phyloP scores from a whole-genome alignment of 2,888 invertebrate genomes.

The Augochlorella aurata region DNA sequence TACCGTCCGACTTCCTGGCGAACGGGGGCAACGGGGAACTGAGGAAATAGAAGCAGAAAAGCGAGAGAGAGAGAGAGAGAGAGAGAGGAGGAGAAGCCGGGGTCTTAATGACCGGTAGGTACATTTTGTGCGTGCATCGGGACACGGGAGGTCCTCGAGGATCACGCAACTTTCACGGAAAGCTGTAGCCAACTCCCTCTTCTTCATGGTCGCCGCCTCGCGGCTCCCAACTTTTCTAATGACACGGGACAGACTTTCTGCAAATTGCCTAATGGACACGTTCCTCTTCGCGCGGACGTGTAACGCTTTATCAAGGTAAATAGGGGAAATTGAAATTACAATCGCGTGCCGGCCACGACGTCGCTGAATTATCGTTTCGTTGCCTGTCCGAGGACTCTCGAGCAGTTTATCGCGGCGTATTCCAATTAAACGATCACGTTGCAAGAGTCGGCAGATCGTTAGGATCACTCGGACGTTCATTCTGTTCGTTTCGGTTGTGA shows the following conservation, averaged over 20 bases:
- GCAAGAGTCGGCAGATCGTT: not conserved
- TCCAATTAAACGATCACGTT: not conserved
- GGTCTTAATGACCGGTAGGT: constrained; percentile 61
- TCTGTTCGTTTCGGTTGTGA: not conserved
- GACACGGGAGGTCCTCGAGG: constrained; percentile 36
- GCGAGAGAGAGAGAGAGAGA: constrained; percentile 11
- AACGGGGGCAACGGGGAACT: constrained; percentile 37
- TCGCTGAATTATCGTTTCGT: constrained; percentile 15
- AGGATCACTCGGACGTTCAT: not conserved
- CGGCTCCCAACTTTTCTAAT: constrained; percentile 7
- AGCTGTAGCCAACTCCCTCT: constrained; percentile 44
- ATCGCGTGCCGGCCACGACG: constrained; percentile 3
- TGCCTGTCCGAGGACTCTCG: not conserved
- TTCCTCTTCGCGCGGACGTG: constrained; percentile 4
- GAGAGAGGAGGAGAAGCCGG: not conserved
- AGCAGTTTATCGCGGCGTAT: not conserved
- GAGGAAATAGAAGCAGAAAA: constrained; percentile 43
- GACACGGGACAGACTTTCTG: constrained; percentile 7
- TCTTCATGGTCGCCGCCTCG: not conserved
- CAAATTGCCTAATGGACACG: constrained; percentile 10
- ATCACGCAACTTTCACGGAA: constrained; percentile 65
- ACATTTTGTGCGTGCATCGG: constrained; percentile 63
- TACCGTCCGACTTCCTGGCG: constrained; percentile 67
- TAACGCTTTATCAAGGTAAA: constrained; percentile 31
- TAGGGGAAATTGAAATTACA: constrained; percentile 47